These are phyloP conservation scores for Dendrolimus kikuchii DNA, from an alignment of 1,140 invertebrate genomes.

Conservation along the genomic window DNA sequence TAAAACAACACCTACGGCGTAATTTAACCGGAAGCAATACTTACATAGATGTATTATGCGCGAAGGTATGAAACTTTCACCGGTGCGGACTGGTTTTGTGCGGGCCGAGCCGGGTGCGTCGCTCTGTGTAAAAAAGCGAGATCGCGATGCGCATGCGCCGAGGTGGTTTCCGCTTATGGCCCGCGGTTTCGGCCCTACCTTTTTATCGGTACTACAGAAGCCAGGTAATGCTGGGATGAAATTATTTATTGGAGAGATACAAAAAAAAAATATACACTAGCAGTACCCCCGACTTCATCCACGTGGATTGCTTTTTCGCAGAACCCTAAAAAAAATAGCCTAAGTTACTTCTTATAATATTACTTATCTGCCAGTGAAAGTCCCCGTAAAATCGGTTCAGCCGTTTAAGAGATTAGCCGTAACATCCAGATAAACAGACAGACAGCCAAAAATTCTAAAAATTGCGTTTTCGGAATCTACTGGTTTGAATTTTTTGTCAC, in stretches of 20 bases:
- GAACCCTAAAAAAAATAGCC: background rate
- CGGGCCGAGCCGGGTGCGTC: conserved; percentile 18
- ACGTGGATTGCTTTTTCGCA: background rate
- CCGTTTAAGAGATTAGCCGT: too few relatives aligned
- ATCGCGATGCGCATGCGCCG: conserved; percentile 19
- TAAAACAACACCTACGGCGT: conserved; percentile 17
- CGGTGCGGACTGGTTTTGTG: conserved; percentile 29
- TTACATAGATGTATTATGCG: conserved; percentile 40
- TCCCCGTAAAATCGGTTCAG: too few relatives aligned
- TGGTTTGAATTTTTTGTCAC: too few relatives aligned
- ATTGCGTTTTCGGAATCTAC: too few relatives aligned
- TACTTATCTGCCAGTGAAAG: too few relatives aligned
- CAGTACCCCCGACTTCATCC: background rate
- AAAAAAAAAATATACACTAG: background rate
- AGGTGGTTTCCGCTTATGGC: conserved; percentile 6
- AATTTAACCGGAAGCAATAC: conserved; percentile 22
- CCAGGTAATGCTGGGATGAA: too few relatives aligned
- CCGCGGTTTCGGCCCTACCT: conserved; percentile 4
- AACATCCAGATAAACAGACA: too few relatives aligned
- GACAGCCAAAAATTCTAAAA: too few relatives aligned
- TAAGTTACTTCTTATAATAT: too few relatives aligned
- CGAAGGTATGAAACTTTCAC: conserved; percentile 44
- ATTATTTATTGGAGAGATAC: too few relatives aligned
- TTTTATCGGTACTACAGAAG: too few relatives aligned
- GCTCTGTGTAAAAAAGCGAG: conserved; percentile 26